Base-by-base conservation (phyloP, 2,113 vertebrate genomes). In the Chamaea fasciata region DNA sequence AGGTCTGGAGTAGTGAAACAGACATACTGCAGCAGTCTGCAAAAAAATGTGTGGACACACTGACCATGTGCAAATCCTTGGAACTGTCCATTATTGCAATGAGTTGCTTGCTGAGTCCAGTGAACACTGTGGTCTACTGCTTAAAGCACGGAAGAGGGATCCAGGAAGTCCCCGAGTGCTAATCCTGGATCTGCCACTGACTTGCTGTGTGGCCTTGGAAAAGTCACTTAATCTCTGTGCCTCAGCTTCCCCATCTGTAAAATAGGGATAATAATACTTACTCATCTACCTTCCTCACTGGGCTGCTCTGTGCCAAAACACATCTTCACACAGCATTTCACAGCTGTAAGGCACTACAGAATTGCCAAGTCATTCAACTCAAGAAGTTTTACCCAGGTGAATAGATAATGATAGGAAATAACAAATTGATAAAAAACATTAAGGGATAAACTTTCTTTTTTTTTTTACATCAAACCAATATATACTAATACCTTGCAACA, bases 241-340 rank as follows among this genome's bases (percentile, higher is more conserved):
- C 95, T 92, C 95, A 96, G 83, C 80, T 93, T 96, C 88, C 93
- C 89, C 93, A 94, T 96, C 93, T 95, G 95, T 84, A 94, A 96
- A 97, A 96, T 18, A 97, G 90, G 90, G 88, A 97, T 75, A 95
- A 94, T 95, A 95, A 79, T 18, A 89, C 81, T 95, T 89, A 95
- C 73, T 87, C 60, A 82, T 44, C 92, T 92, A 64, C 83, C 90
- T 82, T 93, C 69, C 92, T 90, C 64, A 73, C 49, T 0, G 1
- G 31, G 46, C 64, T 93, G 52, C 56, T 78, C 64, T 82, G 41
- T 55, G 37, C 56, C 3, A 2, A 42, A 64, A 53, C 37, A 41
- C 81, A 81, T 71, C 69, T 41, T 80, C 73, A 70, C 33, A 81
- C 8, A 65, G 76, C 27, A 75, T 70, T 93, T 81, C 53, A 91